Conservation (phyloP, 2,888 invertebrate genomes). For the Dexiosoma caninum region DNA sequence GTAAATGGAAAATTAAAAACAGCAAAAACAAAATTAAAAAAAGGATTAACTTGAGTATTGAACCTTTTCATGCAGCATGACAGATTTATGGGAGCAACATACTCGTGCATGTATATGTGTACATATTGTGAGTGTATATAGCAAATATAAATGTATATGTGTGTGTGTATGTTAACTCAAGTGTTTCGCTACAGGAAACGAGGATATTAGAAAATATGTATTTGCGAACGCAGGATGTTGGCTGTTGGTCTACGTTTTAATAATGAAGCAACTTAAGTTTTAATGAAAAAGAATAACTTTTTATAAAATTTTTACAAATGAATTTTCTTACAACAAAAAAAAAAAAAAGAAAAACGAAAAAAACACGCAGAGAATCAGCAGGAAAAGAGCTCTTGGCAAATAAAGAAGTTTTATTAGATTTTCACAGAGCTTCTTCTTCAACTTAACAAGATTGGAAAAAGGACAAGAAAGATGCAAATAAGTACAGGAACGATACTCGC, state of each 20-base stretch:
- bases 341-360: not conserved
- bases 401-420: constrained; percentile 37
- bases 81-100: constrained; percentile 54
- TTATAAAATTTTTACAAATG: constrained; percentile 35
- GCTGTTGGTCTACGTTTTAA: constrained; percentile 31
- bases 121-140: no score
- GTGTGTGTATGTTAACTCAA: no score
- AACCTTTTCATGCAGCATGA: constrained; percentile 28
- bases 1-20: not conserved
- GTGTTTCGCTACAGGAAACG: not conserved
- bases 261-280: constrained; percentile 29
- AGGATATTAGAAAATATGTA: not conserved
- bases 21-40: not conserved
- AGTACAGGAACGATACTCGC: not conserved
- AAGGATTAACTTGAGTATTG: constrained; percentile 45
- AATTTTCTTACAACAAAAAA: constrained; percentile 15
- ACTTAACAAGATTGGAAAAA: not conserved
- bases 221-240: not conserved
- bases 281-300: constrained; percentile 41
- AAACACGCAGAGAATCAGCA: not conserved
- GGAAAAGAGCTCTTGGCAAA: constrained; percentile 32
- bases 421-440: constrained; percentile 11
- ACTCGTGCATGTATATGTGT: no score
- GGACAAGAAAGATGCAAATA: not conserved
- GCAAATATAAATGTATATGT: no score